Evolutionary conservation across 1,140 invertebrate species (phyloP).

Genomic region (Amphibalanus amphitrite): DNA sequence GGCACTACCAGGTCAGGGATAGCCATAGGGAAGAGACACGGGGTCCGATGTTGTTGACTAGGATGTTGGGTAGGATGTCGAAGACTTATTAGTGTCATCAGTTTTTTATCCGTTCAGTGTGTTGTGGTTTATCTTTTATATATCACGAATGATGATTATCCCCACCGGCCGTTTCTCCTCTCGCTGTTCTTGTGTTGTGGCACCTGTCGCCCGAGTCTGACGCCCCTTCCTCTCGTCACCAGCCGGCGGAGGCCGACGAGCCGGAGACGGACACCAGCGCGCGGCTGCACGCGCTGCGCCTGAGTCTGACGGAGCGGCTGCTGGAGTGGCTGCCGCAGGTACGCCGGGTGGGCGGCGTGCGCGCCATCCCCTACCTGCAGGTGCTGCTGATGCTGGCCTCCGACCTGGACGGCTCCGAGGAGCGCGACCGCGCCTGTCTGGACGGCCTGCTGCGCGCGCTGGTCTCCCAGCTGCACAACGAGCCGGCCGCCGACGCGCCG

Average conservation of each 20-base stretch:
- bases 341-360: conserved; percentile 47
- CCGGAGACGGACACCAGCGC: conserved; percentile 22
- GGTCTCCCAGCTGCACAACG: conserved; percentile 59
- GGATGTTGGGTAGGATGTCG: too few species aligned
- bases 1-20: conserved; percentile 8
- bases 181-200: neutral
- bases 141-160: too few species aligned
- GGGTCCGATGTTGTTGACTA: too few species aligned
- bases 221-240: conserved; percentile 66
- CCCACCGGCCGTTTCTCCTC: too few species aligned
- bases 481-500: conserved; percentile 25
- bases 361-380: conserved; percentile 73
- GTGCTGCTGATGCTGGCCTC: conserved; percentile 75
- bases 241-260: conserved; percentile 28
- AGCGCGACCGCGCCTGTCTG: conserved; percentile 55
- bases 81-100: too few species aligned
- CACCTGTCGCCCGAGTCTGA: conserved; percentile 40
- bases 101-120: too few species aligned
- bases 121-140: too few species aligned
- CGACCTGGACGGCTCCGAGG: conserved; percentile 67
- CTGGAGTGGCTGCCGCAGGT: conserved; percentile 42
- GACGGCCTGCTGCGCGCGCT: conserved; percentile 53
- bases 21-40: too few species aligned
- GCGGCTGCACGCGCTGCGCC: conserved; percentile 43
- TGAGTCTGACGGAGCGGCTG: conserved; percentile 45